Percentiles rank a stretch among this genome's conserved stretches.
phyloP scores from a whole-genome alignment of 2,113 vertebrate genomes.

The Diglossa brunneiventris region DNA sequence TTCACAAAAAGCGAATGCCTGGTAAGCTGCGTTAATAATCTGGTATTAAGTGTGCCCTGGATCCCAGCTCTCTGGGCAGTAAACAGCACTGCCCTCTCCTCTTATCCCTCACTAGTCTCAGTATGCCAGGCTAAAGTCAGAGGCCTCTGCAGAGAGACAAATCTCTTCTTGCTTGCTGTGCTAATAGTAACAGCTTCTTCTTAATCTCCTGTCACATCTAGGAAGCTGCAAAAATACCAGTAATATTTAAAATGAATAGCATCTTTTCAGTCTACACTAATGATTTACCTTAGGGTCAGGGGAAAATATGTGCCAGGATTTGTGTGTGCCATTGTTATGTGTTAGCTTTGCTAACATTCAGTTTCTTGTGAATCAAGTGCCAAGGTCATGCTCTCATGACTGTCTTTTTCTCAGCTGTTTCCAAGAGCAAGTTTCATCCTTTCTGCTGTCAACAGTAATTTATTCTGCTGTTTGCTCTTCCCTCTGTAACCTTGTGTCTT shows the following conservation, averaged over 20 bases:
- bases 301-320: neutral
- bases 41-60: constrained; percentile 66
- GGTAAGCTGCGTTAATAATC: constrained; percentile 62
- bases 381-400: neutral
- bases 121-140: constrained; percentile 6
- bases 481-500: neutral
- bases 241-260: neutral
- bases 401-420: neutral
- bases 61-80: neutral
- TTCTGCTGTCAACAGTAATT: neutral
- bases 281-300: neutral
- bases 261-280: neutral
- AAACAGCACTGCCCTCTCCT: constrained; percentile 25
- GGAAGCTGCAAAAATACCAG: neutral
- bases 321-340: neutral
- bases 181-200: neutral
- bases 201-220: neutral
- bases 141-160: neutral
- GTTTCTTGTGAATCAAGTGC: neutral
- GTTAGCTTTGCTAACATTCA: neutral
- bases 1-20: constrained; percentile 50
- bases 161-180: neutral
- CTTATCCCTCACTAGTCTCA: neutral
- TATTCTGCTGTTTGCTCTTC: neutral
- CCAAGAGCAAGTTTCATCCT: neutral